Base-by-base conservation (phyloP, 2,888 invertebrate genomes). In the Cataglyphis livida region DNA sequence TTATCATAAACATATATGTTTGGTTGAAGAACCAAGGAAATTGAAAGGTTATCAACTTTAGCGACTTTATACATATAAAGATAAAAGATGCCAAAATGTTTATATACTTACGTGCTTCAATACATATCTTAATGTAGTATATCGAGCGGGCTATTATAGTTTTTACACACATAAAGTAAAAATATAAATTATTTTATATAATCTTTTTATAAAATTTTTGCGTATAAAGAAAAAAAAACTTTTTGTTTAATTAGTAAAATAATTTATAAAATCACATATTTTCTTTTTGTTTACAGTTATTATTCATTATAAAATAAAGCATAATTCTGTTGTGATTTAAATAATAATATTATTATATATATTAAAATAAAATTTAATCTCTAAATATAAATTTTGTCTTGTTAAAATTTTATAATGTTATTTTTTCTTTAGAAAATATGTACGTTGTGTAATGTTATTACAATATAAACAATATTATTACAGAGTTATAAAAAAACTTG, bases 81-180 rank as follows among this genome's bases (percentile, higher is more conserved):
- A 70, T 71, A 71, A 73, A 59, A 32, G 28, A 12, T 38, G 12
- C 59, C 25, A 57, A 71, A 6, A 9, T 62, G 38, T 25, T 61
- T 61, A 74, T 35, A 35, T 35, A 35, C 35, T 35, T 35, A 35
- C 6, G 6, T 35, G 35, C 35, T 62, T 64, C 62, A 48, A 32
- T 64, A 21, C 18, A 10, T 7, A 48, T 75, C 18, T 51, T 51
- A 65, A 51, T 3, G 41, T 21, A 32, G 12, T 32, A 74, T 62
- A 51, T 51, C 62, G 21, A 64, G 10, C 21, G n/a, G 15, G 9
- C 7, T n/a, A 6, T 41, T 18, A 41, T 25, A 7, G 12, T 32
- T 70, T 35, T 21, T 32, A 6, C 41, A 21, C 41, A 21, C 10
- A 62, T 9, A 32, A 21, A 21, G 21, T 44, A 21, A 32, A 5